These are phyloP conservation scores for Rhagium mordax DNA, from an alignment of 2,888 invertebrate species.

Conservation along the genomic window DNA sequence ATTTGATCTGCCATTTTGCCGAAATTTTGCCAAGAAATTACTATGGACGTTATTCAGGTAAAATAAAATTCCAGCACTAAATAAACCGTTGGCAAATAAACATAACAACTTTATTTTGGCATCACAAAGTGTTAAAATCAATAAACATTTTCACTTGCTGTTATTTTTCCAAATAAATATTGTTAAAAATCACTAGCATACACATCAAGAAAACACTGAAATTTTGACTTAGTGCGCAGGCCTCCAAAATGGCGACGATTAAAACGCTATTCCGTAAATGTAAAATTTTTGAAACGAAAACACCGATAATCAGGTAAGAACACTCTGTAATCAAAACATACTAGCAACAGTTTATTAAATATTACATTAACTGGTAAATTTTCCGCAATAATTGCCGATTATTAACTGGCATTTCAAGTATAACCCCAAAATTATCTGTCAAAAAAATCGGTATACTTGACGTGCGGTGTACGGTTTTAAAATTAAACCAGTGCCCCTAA, in stretches of 20 bases:
- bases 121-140: slow-evolving; percentile 36
- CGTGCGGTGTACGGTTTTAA: slow-evolving; percentile 1
- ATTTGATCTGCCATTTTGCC: slow-evolving; percentile 81
- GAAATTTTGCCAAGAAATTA: slow-evolving; percentile 43
- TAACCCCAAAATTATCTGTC: slow-evolving; percentile 16
- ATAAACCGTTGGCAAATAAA: slow-evolving; percentile 32
- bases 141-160: slow-evolving; percentile 36
- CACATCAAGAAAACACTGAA: slow-evolving; percentile 12
- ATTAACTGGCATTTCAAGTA: not conserved
- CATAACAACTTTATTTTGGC: slow-evolving; percentile 38
- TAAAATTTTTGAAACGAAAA: slow-evolving; percentile 46
- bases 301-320: slow-evolving; percentile 45
- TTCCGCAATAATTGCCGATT: not conserved
- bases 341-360: not conserved
- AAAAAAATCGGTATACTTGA: slow-evolving; percentile 1
- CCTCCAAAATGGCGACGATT: slow-evolving; percentile 50
- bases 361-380: not conserved
- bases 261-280: slow-evolving; percentile 50
- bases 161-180: slow-evolving; percentile 34
- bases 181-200: slow-evolving; percentile 22
- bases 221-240: slow-evolving; percentile 10
- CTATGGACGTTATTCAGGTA: slow-evolving; percentile 4
- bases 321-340: slow-evolving; percentile 2
- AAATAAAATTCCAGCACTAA: slow-evolving; percentile 33
- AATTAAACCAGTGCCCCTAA: not conserved